Evolutionary conservation across 2,797 vertebrate species (phyloP).

Genomic region (Erethizon dorsatum): DNA sequence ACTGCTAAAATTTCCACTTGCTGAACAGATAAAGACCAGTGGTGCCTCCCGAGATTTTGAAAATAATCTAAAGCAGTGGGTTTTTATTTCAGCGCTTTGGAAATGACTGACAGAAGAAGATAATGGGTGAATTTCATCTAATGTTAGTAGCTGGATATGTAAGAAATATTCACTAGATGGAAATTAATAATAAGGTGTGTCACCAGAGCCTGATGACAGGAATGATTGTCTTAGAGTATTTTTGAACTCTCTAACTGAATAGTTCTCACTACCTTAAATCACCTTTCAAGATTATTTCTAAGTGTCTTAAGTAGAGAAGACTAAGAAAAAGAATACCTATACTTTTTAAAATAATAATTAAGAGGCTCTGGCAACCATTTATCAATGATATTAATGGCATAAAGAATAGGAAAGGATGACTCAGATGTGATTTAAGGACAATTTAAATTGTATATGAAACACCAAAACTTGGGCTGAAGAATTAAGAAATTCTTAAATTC

Average conservation of each 20-base stretch:
- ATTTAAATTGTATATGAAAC: conserved; percentile 71
- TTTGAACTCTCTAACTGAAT: conserved; percentile 46
- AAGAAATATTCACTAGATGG: conserved; percentile 70
- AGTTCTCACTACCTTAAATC: conserved; percentile 67
- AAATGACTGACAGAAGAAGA: conserved; percentile 70
- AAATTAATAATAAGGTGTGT: conserved; percentile 73
- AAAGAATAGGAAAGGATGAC: conserved; percentile 47
- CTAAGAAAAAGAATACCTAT: conserved; percentile 70
- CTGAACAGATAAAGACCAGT: conserved; percentile 50
- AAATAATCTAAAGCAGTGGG: conserved; percentile 60
- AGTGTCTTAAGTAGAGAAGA: conserved; percentile 69
- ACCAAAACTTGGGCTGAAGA: conserved; percentile 47
- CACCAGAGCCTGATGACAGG: conserved; percentile 70
- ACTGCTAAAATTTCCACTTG: conserved; percentile 68
- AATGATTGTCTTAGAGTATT: conserved; percentile 68
- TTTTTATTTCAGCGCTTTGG: conserved; percentile 66
- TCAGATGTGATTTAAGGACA: conserved; percentile 64
- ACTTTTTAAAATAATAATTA: conserved; percentile 67
- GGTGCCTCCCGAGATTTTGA: conserved; percentile 63
- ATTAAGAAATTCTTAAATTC: conserved; percentile 64
- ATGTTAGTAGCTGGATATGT: conserved; percentile 66
- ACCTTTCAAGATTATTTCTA: conserved; percentile 69
- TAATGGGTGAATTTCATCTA: conserved; percentile 62
- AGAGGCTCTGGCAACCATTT: conserved; percentile 53
- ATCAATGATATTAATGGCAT: conserved; percentile 47